Evolutionary conservation across 2,888 invertebrate genomes (phyloP).

Genomic region (Euplagia quadripunctaria): DNA sequence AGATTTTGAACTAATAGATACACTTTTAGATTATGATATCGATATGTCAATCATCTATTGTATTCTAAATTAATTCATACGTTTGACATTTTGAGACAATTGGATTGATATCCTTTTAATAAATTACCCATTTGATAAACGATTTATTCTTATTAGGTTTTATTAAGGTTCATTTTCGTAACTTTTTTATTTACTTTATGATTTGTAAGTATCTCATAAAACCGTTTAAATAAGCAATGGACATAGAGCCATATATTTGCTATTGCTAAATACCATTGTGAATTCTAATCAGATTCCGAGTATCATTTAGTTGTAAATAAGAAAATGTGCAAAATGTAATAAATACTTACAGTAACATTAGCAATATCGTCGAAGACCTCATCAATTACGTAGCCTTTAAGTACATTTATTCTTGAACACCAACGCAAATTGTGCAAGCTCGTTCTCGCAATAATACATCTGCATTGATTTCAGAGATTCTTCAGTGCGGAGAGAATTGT

Average conservation of each 20-base stretch:
- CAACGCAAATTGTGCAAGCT: constrained; percentile 62
- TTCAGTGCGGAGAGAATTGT: constrained; percentile 59
- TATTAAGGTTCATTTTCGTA: background rate
- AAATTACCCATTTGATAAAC: constrained; percentile 19
- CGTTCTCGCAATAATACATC: constrained; percentile 61
- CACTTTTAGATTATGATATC: constrained; percentile 60
- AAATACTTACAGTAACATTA: background rate
- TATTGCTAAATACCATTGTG: background rate
- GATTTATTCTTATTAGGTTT: background rate
- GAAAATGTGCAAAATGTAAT: background rate
- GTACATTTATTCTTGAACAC: constrained; percentile 52
- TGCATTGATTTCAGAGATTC: constrained; percentile 66
- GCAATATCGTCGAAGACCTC: constrained; percentile 32
- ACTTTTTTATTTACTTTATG: no score
- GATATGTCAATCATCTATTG: constrained; percentile 78
- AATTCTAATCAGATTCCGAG: background rate
- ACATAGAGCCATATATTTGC: no score
- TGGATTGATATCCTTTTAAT: constrained; percentile 55
- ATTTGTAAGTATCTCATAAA: no score
- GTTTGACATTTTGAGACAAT: constrained; percentile 75
- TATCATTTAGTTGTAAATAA: background rate
- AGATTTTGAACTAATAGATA: constrained; percentile 41
- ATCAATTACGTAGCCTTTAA: constrained; percentile 48
- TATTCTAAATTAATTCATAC: constrained; percentile 65
- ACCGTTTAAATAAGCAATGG: no score